Evolutionary conservation across 2,797 vertebrate species (phyloP).

Genomic region (Muraenolepis orangiensis): DNA sequence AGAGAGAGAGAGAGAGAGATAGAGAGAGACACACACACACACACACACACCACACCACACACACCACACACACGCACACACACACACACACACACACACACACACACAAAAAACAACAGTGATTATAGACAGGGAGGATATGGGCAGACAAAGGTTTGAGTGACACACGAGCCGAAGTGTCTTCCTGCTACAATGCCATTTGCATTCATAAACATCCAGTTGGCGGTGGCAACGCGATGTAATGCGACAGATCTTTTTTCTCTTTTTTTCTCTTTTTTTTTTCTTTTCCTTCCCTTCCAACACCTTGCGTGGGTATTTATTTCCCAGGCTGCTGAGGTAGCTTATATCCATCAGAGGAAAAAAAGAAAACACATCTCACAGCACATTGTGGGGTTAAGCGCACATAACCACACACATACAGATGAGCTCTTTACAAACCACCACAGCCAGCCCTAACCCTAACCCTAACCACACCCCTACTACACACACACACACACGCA

Average conservation of each 20-base stretch:
- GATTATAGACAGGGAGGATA: not conserved
- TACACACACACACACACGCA: not conserved
- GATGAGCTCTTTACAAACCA: not conserved
- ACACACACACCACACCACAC: too few relatives aligned
- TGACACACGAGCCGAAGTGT: not conserved
- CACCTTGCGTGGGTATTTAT: not conserved
- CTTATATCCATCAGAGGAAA: constrained; percentile 9
- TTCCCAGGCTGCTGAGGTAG: constrained; percentile 9
- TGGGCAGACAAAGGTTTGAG: constrained; percentile 2
- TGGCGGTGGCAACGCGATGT: not conserved
- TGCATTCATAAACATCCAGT: constrained; percentile 2
- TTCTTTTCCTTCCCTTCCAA: not conserved
- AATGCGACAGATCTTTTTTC: not conserved
- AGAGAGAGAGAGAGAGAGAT: not conserved
- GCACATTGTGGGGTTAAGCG: constrained; percentile 1
- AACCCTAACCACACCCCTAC: not conserved
- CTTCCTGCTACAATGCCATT: constrained; percentile 8
- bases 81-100: not conserved
- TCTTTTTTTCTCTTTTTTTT: not conserved
- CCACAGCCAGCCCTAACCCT: not conserved
- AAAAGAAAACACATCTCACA: constrained; percentile 7
- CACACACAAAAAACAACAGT: not conserved
- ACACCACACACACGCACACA: not conserved
- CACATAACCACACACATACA: not conserved
- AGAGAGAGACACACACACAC: not conserved